A percentile compares a stretch with the other conserved stretches of the same genome.
phyloP scores from a whole-genome alignment of 35 echinoderm and acorn worm genomes.

The Diadema setosum region DNA sequence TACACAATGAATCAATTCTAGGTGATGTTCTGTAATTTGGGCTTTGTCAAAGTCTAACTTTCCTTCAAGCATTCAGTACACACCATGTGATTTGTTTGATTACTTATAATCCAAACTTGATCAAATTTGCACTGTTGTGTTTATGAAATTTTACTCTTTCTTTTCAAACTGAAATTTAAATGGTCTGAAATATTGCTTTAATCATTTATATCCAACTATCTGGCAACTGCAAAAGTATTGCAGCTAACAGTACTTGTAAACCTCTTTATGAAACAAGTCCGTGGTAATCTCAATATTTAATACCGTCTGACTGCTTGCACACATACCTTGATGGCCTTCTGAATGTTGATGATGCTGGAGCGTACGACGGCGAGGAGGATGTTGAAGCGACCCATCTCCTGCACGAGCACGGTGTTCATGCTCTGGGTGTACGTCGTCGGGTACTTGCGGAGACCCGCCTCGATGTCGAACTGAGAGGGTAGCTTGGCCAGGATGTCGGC shows the following conservation, averaged over 20 bases:
- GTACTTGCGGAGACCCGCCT: constrained; percentile 89
- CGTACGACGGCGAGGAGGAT: constrained; percentile 74
- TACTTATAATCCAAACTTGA: too few species aligned
- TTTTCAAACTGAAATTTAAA: background rate
- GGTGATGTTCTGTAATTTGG: too few species aligned
- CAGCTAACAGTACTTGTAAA: background rate
- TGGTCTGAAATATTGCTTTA: background rate
- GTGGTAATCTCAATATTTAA: background rate
- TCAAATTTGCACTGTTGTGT: background rate
- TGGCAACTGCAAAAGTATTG: background rate
- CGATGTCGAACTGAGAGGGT: constrained; percentile 83
- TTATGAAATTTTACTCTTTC: background rate
- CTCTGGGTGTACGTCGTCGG: constrained; percentile 97
- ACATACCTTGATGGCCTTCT: constrained; percentile 96
- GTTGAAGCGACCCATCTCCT: constrained; percentile 95
- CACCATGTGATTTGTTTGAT: too few species aligned
- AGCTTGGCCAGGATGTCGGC: constrained; percentile 87
- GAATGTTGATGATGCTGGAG: constrained; percentile 88
- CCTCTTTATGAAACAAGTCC: background rate
- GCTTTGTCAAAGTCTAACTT: too few species aligned
- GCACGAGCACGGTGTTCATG: constrained; percentile 97
- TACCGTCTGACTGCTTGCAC: background rate
- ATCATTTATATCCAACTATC: background rate
- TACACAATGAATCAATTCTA: too few species aligned
- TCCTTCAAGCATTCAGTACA: too few species aligned